A percentile compares a stretch with the other conserved stretches of the same genome.
These are phyloP conservation scores for Pangasius djambal DNA, from an alignment of 2,797 vertebrate genomes.

Conservation along the genomic window DNA sequence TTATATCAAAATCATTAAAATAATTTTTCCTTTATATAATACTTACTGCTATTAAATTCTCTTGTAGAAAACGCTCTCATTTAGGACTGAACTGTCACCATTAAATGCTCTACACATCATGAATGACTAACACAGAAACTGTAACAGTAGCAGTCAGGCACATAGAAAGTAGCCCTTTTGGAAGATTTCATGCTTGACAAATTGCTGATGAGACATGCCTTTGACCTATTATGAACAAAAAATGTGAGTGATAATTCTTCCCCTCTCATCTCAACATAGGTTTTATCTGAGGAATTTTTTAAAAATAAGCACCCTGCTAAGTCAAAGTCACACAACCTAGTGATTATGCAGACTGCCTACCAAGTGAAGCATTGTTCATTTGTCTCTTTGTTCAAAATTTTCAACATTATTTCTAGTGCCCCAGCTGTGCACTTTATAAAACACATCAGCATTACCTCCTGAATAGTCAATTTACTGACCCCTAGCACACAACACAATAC, in stretches of 20 bases:
- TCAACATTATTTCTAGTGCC: slow-evolving; percentile 2
- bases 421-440: slow-evolving; percentile 8
- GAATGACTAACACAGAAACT: slow-evolving; percentile 1
- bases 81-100: not conserved
- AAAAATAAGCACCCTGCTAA: not conserved
- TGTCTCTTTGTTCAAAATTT: slow-evolving; percentile 18
- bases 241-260: not conserved
- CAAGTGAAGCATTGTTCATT: not conserved
- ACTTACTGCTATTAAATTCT: not conserved
- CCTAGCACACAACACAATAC: slow-evolving; percentile 18
- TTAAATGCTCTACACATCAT: not conserved
- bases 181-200: not conserved
- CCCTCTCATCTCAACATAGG: slow-evolving; percentile 1
- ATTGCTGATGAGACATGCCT: not conserved
- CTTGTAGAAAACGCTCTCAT: not conserved
- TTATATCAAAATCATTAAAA: not conserved
- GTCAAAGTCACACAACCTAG: slow-evolving; percentile 33
- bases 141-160: not conserved
- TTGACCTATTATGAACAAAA: not conserved
- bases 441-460: slow-evolving; percentile 21
- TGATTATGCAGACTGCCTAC: not conserved
- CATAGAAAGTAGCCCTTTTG: not conserved
- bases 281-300: not conserved
- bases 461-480: slow-evolving; percentile 26
- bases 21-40: not conserved